Percentiles rank a stretch among this genome's conserved stretches.
Evolutionary conservation across 2,888 invertebrate species (phyloP).

Genomic region (Xylota sylvarum): DNA sequence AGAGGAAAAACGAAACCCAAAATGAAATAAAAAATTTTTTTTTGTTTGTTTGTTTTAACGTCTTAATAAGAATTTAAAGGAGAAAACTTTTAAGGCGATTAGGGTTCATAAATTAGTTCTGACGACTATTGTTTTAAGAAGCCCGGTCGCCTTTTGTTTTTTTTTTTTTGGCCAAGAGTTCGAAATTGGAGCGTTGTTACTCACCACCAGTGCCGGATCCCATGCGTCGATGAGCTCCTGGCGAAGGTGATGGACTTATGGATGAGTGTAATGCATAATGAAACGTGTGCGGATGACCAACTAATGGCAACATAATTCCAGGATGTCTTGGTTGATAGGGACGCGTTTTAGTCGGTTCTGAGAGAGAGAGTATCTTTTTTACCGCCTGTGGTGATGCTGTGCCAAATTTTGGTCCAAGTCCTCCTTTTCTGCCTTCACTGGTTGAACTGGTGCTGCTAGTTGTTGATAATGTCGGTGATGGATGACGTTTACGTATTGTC

Average conservation of each 20-base stretch:
- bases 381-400: slow-evolving; percentile 98
- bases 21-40: slow-evolving; percentile 4
- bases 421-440: slow-evolving; percentile 89
- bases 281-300: slow-evolving; percentile 82
- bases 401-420: slow-evolving; percentile 88
- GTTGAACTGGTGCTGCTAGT: slow-evolving; percentile 96
- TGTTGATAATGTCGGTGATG: slow-evolving; percentile 96
- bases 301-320: slow-evolving; percentile 87
- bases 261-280: slow-evolving; percentile 79
- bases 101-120: slow-evolving; percentile 6
- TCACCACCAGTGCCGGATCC: slow-evolving; percentile 86
- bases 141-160: neutral
- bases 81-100: slow-evolving; percentile 11
- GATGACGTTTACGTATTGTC: slow-evolving; percentile 91
- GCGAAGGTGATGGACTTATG: slow-evolving; percentile 85
- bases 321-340: slow-evolving; percentile 93
- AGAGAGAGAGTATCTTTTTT: slow-evolving; percentile 96
- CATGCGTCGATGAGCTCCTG: slow-evolving; percentile 87
- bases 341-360: slow-evolving; percentile 94
- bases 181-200: slow-evolving; percentile 52
- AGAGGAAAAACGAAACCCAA: slow-evolving; percentile 72
- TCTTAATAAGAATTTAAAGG: neutral
- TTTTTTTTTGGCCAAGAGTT: slow-evolving; percentile 11
- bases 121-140: slow-evolving; percentile 10
- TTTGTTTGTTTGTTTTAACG: neutral